phyloP scores from a whole-genome alignment of 2,113 vertebrate genomes.

The Podilymbus podiceps region DNA sequence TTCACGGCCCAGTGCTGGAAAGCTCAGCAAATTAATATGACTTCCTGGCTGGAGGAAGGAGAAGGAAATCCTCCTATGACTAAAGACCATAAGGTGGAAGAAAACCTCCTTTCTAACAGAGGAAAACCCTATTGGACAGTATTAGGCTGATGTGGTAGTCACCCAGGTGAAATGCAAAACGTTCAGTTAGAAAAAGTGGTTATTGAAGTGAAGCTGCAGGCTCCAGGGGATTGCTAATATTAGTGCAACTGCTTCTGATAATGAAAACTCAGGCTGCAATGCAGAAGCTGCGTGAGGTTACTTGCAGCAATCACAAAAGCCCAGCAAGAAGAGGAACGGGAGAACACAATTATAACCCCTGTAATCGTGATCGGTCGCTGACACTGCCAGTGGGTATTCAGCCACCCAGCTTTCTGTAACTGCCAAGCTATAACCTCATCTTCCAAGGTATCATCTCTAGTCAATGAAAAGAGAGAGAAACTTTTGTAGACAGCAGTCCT shows the following conservation, averaged over 20 bases:
- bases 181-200: neutral
- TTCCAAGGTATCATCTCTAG: neutral
- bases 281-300: neutral
- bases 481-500: neutral
- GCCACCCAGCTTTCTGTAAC: neutral
- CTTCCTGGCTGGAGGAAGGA: neutral
- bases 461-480: neutral
- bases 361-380: neutral
- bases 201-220: neutral
- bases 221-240: neutral
- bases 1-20: neutral
- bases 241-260: neutral
- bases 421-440: neutral
- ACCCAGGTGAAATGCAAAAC: neutral
- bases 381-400: neutral
- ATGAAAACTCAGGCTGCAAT: neutral
- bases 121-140: neutral
- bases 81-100: neutral
- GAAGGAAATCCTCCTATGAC: neutral
- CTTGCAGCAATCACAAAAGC: neutral
- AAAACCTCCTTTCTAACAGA: neutral
- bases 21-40: neutral
- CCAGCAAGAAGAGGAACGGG: neutral
- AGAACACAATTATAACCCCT: neutral
- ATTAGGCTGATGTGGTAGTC: neutral